phyloP scores from a whole-genome alignment of 2,888 invertebrate species.

The Eristalis tenax region DNA sequence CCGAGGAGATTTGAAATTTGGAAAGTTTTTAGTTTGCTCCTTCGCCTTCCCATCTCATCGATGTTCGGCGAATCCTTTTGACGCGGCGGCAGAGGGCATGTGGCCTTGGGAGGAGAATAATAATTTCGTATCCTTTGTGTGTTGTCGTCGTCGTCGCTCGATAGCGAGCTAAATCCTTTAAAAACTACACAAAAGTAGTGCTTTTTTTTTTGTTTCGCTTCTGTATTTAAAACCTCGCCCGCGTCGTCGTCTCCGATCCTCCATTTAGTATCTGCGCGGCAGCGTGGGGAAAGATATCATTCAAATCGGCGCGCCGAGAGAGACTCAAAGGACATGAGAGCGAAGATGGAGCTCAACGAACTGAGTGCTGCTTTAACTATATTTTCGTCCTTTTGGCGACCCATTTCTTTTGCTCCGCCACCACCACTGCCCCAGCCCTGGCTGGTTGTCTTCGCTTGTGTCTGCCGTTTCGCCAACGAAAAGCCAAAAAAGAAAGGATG shows the following conservation, averaged over 20 bases:
- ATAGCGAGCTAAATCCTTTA: background rate
- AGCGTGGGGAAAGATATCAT: constrained; percentile 20
- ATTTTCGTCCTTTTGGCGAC: constrained; percentile 64
- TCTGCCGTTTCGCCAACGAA: background rate
- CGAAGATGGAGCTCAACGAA: constrained; percentile 45
- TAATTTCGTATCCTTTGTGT: background rate
- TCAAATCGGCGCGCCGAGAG: constrained; percentile 31
- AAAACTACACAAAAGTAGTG: background rate
- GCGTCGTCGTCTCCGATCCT: background rate
- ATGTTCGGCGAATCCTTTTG: background rate
- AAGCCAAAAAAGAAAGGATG: constrained; percentile 40
- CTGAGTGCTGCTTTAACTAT: constrained; percentile 53
- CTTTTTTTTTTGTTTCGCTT: background rate
- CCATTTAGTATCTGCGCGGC: constrained; percentile 30
- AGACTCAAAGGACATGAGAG: background rate
- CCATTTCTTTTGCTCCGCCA: constrained; percentile 49
- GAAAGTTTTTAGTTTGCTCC: background rate
- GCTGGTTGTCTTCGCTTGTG: background rate
- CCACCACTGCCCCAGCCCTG: background rate
- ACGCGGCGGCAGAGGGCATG: background rate
- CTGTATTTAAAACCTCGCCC: background rate
- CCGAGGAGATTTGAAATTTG: background rate
- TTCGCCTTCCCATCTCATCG: background rate
- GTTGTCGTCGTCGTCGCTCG: background rate
- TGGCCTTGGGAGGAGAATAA: background rate